Evolutionary conservation across 2,888 invertebrate genomes (phyloP).

Genomic region (Agrochola litura): DNA sequence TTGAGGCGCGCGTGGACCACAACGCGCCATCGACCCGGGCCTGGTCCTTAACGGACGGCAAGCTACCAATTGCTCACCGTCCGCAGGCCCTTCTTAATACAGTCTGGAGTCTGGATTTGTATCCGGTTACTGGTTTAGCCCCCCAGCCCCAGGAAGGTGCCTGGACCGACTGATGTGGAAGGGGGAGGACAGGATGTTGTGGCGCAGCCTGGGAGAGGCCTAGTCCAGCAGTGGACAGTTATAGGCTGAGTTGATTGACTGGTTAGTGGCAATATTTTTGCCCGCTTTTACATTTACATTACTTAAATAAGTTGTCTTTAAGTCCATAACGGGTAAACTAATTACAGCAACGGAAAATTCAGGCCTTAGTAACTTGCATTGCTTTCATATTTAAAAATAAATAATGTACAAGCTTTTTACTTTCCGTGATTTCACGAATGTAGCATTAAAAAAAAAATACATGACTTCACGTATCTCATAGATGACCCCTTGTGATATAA

Average conservation of each 20-base stretch:
- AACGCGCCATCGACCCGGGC: no score
- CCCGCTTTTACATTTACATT: not conserved
- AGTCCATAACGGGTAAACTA: not conserved
- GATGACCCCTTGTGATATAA: constrained; percentile 33
- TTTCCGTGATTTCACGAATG: not conserved
- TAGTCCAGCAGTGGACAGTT: no score
- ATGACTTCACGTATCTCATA: not conserved
- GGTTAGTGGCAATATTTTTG: no score
- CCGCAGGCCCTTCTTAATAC: no score
- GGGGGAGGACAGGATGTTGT: no score
- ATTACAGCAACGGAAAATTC: not conserved
- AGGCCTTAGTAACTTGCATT: not conserved
- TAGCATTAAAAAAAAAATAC: constrained; percentile 1
- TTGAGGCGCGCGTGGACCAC: no score
- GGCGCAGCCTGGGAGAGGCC: no score
- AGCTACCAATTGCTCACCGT: no score
- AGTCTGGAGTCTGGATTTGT: not conserved
- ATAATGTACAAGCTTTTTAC: not conserved
- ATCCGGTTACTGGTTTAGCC: not conserved
- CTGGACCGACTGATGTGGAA: no score
- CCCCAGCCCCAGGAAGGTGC: no score
- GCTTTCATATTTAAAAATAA: not conserved
- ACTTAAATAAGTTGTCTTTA: not conserved
- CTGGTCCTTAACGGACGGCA: no score
- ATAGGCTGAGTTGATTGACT: not conserved